Base-by-base conservation (phyloP, 2,888 invertebrate species). In the Hecatera dysodea region DNA sequence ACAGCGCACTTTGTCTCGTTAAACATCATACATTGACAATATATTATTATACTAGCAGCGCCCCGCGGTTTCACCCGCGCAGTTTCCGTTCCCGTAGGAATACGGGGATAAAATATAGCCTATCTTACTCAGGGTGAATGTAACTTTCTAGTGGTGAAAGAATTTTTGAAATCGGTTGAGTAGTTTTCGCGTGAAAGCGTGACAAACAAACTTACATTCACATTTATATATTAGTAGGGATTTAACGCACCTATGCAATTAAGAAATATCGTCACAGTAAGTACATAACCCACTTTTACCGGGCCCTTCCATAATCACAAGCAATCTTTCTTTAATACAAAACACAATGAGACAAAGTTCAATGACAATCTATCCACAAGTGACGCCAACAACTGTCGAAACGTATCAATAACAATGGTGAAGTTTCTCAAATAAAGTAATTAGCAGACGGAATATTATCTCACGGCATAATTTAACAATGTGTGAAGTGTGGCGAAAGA, bases 381-480 rank as follows among this genome's bases (percentile, higher is more conserved):
- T 27, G 22, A 29, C 42, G 19, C 33, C 33, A 27, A 27, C 36
- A 9, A 12, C 19, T 80, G 75, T 50, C 5, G 80, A 61, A 57
- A 78, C 29, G 24, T 75, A 48, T 69, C 75, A 60, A 29, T 57
- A 56, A 78, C 78, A 78, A 80, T 79, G 61, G 62, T 61, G 56
- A 22, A 27, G 68, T 70, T 69, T 57, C 61, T 65, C 64, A 68
- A 79, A 69, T 75, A 53, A 70, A 70, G 75, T 78, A 64, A 80
- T 75, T 75, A 65, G 61, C 57, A 15, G 27, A 27, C 52, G 48
- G 33, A 44, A 7, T 27, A 55, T 39, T 44, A 33, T 78, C 78
- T 36, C 78, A 78, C 78, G 76, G 61, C 39, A 79, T 27, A 63
- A 52, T 64, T n/a, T 75, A 33, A n/a, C 29, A 15, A 74, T 61